These are phyloP conservation scores for Danionella cerebrum DNA, from an alignment of 2,113 vertebrate species.

Conservation along the genomic window DNA sequence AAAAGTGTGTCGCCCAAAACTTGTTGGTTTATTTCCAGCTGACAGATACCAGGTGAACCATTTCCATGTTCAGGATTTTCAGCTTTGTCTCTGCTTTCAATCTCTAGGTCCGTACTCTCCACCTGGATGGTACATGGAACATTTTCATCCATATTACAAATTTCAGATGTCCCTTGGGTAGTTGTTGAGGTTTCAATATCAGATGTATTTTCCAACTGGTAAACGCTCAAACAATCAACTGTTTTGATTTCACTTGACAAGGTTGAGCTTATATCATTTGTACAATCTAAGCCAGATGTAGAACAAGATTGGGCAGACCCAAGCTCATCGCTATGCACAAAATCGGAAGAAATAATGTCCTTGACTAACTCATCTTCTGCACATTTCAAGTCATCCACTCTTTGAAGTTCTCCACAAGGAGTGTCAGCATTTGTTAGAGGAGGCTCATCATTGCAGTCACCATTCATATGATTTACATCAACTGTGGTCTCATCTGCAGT, in stretches of 20 bases:
- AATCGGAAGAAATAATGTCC: background rate
- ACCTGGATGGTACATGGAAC: too few species aligned
- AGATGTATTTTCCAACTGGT: background rate
- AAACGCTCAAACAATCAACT: background rate
- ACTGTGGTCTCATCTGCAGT: background rate
- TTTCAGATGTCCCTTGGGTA: too few species aligned
- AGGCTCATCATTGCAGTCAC: background rate
- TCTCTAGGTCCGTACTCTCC: too few species aligned
- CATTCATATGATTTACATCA: background rate
- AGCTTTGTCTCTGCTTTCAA: background rate
- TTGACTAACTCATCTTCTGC: conserved; percentile 13
- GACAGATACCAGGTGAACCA: background rate
- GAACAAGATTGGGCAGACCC: background rate
- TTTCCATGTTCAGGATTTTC: background rate
- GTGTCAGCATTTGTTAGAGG: background rate
- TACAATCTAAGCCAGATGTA: conserved; percentile 3
- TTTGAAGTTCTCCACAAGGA: conserved; percentile 7
- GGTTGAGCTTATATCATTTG: background rate
- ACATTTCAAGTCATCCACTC: background rate
- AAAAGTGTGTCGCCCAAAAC: background rate
- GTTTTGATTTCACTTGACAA: background rate
- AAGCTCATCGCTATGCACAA: background rate
- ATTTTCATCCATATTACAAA: too few species aligned
- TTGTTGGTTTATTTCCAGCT: background rate
- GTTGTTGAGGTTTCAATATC: background rate